Evolutionary conservation across 2,888 invertebrate genomes (phyloP).

Genomic region (Bedellia somnulentella): DNA sequence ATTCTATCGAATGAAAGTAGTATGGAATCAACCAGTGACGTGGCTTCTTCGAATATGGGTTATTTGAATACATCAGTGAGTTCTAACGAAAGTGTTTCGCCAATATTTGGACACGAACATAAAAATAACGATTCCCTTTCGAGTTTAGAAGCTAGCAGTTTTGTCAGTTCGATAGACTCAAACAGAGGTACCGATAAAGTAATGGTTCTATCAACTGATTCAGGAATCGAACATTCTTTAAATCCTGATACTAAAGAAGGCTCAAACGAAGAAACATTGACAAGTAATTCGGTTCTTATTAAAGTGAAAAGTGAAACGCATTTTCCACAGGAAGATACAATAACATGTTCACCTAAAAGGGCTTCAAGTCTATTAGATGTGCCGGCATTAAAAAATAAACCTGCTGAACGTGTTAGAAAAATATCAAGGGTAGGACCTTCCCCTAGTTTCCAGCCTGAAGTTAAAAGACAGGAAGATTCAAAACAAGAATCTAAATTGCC

Average conservation of each 20-base stretch:
- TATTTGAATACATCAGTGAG: constrained; percentile 44
- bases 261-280: constrained; percentile 54
- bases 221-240: constrained; percentile 48
- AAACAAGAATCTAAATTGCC: constrained; percentile 39
- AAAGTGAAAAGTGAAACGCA: constrained; percentile 20
- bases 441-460: constrained; percentile 36
- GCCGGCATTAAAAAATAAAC: constrained; percentile 40
- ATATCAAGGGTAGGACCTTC: constrained; percentile 64
- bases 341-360: constrained; percentile 35
- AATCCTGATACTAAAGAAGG: constrained; percentile 41
- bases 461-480: constrained; percentile 24
- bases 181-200: constrained; percentile 30
- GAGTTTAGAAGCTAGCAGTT: constrained; percentile 50
- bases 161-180: constrained; percentile 52
- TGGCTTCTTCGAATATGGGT: constrained; percentile 32
- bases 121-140: constrained; percentile 49
- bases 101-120: constrained; percentile 38
- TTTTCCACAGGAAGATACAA: constrained; percentile 20
- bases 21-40: constrained; percentile 39
- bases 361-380: constrained; percentile 45
- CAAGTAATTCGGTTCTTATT: constrained; percentile 41
- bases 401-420: constrained; percentile 53
- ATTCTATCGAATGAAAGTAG: constrained; percentile 38
- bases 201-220: constrained; percentile 50
- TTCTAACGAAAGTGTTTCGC: constrained; percentile 52